phyloP scores from a whole-genome alignment of 2,888 invertebrate genomes.

The Eudasyphora cyanicolor region DNA sequence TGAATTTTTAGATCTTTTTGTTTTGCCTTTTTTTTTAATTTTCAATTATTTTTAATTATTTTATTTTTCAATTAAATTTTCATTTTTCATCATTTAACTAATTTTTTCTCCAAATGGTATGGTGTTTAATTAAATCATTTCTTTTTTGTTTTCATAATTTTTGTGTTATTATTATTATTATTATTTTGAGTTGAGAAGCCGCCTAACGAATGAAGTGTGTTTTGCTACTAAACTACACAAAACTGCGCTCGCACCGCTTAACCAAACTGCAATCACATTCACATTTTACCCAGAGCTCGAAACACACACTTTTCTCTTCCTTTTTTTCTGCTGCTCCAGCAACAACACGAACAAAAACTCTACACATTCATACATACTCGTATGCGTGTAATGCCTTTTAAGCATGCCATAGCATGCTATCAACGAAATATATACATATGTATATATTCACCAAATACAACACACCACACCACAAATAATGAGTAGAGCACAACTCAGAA shows the following conservation, averaged over 20 bases:
- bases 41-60: neutral
- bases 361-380: neutral
- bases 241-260: constrained; percentile 64
- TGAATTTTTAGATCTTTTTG: neutral
- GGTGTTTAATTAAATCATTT: constrained; percentile 36
- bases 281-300: constrained; percentile 35
- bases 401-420: constrained; percentile 45
- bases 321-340: too few relatives aligned
- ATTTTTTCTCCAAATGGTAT: neutral
- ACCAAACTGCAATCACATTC: constrained; percentile 64
- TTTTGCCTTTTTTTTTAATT: neutral
- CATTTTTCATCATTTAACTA: constrained; percentile 19
- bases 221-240: constrained; percentile 65
- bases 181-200: constrained; percentile 46
- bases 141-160: constrained; percentile 38
- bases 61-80: neutral
- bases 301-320: neutral
- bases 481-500: neutral
- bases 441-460: neutral
- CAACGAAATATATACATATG: too few relatives aligned
- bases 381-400: constrained; percentile 41
- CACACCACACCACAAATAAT: constrained; percentile 4
- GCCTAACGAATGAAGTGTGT: constrained; percentile 62
- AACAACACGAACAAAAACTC: neutral
- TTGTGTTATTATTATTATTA: constrained; percentile 25